Percentiles rank a stretch among this genome's conserved stretches.
Evolutionary conservation across 2,888 invertebrate genomes (phyloP).

Genomic region (Drosophila sordidula): DNA sequence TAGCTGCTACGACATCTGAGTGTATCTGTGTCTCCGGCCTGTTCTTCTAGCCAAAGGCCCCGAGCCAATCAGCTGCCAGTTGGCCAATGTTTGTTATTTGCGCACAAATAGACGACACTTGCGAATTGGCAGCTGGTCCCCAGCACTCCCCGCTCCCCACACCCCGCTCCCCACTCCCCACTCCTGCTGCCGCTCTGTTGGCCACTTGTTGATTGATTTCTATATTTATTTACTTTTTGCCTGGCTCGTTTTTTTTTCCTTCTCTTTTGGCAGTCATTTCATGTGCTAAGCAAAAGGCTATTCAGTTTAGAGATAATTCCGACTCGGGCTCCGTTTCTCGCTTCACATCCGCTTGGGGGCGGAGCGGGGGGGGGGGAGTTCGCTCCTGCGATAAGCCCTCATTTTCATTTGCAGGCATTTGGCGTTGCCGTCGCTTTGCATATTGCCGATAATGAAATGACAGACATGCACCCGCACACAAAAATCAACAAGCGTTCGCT

Average conservation of each 20-base stretch:
- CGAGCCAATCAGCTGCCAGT: constrained; percentile 35
- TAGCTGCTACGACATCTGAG: constrained; percentile 14
- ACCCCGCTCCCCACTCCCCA: not conserved
- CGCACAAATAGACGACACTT: constrained; percentile 52
- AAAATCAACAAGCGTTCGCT: constrained; percentile 30
- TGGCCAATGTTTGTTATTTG: constrained; percentile 47
- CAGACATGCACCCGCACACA: constrained; percentile 79
- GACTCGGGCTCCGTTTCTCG: constrained; percentile 4
- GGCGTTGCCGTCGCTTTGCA: constrained; percentile 40
- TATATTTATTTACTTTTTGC: constrained; percentile 41
- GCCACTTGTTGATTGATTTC: constrained; percentile 78
- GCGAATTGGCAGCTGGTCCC: constrained; percentile 35
- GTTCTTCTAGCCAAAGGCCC: constrained; percentile 22
- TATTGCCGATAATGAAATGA: constrained; percentile 75
- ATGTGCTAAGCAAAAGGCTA: too few relatives aligned
- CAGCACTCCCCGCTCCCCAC: not conserved
- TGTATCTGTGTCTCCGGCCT: too few relatives aligned
- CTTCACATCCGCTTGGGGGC: constrained; percentile 39
- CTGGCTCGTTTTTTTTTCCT: constrained; percentile 11
- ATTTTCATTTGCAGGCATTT: constrained; percentile 71
- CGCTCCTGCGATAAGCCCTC: constrained; percentile 68
- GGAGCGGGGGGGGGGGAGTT: too few relatives aligned
- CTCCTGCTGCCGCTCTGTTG: constrained; percentile 2
- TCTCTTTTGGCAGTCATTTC: not conserved
- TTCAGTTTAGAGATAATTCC: constrained; percentile 8